Evolutionary conservation across 2,113 vertebrate species (phyloP).

Genomic region (Argyrosomus japonicus): DNA sequence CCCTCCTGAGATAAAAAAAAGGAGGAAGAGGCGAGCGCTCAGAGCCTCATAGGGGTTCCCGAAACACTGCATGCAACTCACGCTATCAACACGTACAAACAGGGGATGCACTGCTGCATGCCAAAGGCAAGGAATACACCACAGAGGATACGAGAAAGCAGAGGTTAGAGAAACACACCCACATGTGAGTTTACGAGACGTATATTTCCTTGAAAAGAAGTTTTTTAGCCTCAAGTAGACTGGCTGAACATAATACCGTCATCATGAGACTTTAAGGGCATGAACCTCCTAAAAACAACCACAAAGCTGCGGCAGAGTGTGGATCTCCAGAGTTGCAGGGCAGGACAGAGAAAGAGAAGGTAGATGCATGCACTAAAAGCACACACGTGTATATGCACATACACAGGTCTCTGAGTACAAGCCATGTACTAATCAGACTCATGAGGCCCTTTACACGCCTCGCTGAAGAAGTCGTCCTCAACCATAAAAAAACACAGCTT

Average conservation of each 20-base stretch:
- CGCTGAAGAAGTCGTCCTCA: conserved; percentile 36
- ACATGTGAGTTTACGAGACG: background rate
- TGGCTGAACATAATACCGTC: background rate
- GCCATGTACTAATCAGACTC: conserved; percentile 65
- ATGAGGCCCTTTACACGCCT: conserved; percentile 62
- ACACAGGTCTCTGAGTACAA: background rate
- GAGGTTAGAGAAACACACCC: conserved; percentile 40
- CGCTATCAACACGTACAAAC: conserved; percentile 11
- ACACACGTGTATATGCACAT: background rate
- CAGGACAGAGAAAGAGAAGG: conserved; percentile 22
- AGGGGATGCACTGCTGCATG: background rate
- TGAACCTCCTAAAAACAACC: conserved; percentile 32
- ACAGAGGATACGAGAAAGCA: conserved; percentile 5
- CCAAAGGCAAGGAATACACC: conserved; percentile 12
- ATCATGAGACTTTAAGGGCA: background rate
- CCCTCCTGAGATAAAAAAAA: conserved; percentile 23
- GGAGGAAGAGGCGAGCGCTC: conserved; percentile 19
- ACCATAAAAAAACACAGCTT: conserved; percentile 37
- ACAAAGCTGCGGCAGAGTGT: conserved; percentile 34
- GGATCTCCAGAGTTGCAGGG: conserved; percentile 20
- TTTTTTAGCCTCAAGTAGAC: conserved; percentile 24
- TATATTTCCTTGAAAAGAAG: conserved; percentile 19
- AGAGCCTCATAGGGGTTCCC: conserved; percentile 41
- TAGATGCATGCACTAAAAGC: conserved; percentile 28
- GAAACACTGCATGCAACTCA: background rate